Conservation (phyloP, 2,113 vertebrate genomes). For the Zosterops hypoxanthus region DNA sequence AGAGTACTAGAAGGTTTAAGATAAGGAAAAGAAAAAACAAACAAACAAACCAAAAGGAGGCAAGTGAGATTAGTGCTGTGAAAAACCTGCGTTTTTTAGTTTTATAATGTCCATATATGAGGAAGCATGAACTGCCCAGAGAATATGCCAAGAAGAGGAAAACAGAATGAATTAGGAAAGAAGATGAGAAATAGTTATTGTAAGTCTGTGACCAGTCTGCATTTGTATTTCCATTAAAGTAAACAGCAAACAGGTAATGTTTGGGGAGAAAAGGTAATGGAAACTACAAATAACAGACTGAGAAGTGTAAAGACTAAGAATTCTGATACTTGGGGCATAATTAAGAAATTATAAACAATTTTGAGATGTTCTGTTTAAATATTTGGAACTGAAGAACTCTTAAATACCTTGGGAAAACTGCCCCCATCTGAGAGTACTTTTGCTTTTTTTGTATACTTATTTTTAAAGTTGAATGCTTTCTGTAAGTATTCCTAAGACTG, state of each 20-base stretch:
- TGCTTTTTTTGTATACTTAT: background rate
- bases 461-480: background rate
- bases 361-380: background rate
- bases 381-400: background rate
- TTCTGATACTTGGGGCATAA: background rate
- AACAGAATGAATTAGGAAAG: background rate
- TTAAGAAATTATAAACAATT: background rate
- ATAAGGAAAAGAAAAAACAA: background rate
- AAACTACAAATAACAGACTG: background rate
- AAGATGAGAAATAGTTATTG: background rate
- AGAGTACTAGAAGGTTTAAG: background rate
- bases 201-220: background rate
- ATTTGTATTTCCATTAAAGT: background rate
- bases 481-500: background rate
- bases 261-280: background rate
- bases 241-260: background rate
- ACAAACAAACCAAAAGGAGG: background rate
- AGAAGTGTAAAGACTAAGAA: background rate
- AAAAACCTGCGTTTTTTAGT: background rate
- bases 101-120: background rate
- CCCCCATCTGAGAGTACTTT: background rate
- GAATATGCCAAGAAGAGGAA: background rate
- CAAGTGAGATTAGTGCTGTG: background rate
- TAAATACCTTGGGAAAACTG: background rate
- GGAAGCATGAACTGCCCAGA: background rate